Base-by-base conservation (phyloP, 2,797 vertebrate genomes). In the Mormyrus hasselquistii region DNA sequence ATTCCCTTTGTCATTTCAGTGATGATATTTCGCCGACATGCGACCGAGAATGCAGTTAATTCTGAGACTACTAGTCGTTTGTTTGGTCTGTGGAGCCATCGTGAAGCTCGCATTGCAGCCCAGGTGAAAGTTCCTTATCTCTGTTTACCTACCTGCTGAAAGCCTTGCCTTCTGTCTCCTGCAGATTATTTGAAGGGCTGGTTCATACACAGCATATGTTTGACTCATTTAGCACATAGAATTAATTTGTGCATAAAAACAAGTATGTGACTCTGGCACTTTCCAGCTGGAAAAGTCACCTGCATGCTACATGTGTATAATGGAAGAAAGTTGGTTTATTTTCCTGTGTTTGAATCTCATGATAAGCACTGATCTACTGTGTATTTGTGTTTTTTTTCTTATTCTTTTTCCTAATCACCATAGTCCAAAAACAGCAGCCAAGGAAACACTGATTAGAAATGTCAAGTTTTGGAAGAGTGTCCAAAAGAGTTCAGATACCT, bases 101-200 rank as follows among this genome's bases (percentile, higher is more conserved):
- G 90, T 95, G 90, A 95, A 94, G 79, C 93, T 94, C 87, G 88
- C 93, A 34, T 92, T 93, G 52, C 91, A 91, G 0, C 92, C 92
- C 91, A 90, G 92, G 94, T 93, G 53, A 29, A 29, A 91, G 92
- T 88, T 4, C 19, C 7, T 9, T 50, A 22, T 38, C 49, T 12
- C 3, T 73, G 6, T 53, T 52, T 73, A 53, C 50, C 84, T 82
- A 44, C 76, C 19, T 7, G 76, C 76, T 82, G 16, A 41, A 47
- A 6, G 2, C 41, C 8, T 47, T 22, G 41, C 41, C 7, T 14
- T 82, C 16, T 82, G 76, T 82, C 16, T 19, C 19, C 41, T n/a
- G 38, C 3, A 19, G 16, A n/a, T 79, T 44, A 79, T 44, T 8
- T n/a, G 6, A 14, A n/a, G 34, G 14, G 73, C 2, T 2, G 73